Conservation (phyloP, 2,113 vertebrate species). For the Cariama cristata region DNA sequence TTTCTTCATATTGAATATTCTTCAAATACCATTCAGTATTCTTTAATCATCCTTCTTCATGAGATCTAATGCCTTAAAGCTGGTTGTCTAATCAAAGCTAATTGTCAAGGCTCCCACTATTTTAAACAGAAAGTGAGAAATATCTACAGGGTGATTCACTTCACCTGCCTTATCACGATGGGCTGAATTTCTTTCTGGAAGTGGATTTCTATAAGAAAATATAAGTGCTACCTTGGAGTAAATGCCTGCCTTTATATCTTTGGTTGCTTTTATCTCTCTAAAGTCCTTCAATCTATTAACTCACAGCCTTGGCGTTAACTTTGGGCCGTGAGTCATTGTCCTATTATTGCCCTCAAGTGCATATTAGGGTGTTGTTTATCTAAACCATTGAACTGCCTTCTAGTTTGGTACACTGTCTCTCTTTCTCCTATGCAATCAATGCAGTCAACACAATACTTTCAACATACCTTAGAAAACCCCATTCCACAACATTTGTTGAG, state of each 20-base stretch:
- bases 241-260: not conserved
- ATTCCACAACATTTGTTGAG: not conserved
- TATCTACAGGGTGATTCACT: not conserved
- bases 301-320: not conserved
- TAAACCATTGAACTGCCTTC: not conserved
- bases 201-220: not conserved
- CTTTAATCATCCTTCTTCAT: not conserved
- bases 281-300: not conserved
- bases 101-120: not conserved
- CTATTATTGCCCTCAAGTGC: not conserved
- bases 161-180: not conserved
- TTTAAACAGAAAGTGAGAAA: not conserved
- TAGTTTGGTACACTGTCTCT: not conserved
- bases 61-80: not conserved
- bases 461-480: not conserved
- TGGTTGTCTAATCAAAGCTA: not conserved
- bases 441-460: not conserved
- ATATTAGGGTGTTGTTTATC: not conserved
- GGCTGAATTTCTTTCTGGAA: not conserved
- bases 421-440: not conserved
- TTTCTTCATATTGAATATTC: not conserved
- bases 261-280: not conserved
- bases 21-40: not conserved
- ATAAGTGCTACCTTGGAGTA: not conserved
- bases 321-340: not conserved